These are phyloP conservation scores for Caenorhabditis sp. DNA, from an alignment of 2,888 invertebrate species.

Conservation along the genomic window DNA sequence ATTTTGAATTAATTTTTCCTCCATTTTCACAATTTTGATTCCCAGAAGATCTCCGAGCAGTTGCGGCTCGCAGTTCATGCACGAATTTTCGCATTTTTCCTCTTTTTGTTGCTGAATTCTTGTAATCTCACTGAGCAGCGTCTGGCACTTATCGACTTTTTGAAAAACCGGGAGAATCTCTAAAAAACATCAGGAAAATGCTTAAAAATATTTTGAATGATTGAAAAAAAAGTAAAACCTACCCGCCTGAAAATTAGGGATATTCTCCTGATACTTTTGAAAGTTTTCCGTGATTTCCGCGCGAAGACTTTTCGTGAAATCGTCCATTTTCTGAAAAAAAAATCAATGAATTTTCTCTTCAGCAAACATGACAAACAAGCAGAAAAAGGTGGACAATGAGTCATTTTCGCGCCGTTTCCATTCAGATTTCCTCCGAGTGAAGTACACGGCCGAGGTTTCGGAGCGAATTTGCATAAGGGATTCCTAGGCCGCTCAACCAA, in stretches of 20 bases:
- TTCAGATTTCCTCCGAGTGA: conserved; percentile 28
- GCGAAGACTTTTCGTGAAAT: conserved; percentile 4
- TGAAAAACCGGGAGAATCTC: conserved; percentile 2
- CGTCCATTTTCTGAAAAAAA: conserved; percentile 26
- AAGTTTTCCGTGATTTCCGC: conserved; percentile 12
- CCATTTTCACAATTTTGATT: neutral
- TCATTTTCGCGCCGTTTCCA: conserved; percentile 41
- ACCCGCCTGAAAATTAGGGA: conserved; percentile 37
- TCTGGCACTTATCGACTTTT: conserved; percentile 5
- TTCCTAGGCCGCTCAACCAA: conserved; percentile 22
- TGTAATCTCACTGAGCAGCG: conserved; percentile 1
- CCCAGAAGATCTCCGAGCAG: conserved; percentile 7
- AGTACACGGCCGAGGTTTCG: conserved; percentile 14
- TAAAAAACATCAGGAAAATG: conserved; percentile 36
- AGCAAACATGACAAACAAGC: conserved; percentile 1
- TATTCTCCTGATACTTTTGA: conserved; percentile 21
- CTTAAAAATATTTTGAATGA: too few relatives aligned
- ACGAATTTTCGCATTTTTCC: conserved; percentile 14
- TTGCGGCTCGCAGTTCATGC: conserved; percentile 6
- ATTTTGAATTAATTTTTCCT: neutral
- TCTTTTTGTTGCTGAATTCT: neutral
- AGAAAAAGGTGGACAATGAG: conserved; percentile 24
- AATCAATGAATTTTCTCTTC: neutral
- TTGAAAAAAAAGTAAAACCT: conserved; percentile 7
- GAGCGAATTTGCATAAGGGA: conserved; percentile 10